Evolutionary conservation across 2,113 vertebrate species (phyloP), one percentile per base, ranked within the genome.

Genomic region (Asarcornis scutulata): DNA sequence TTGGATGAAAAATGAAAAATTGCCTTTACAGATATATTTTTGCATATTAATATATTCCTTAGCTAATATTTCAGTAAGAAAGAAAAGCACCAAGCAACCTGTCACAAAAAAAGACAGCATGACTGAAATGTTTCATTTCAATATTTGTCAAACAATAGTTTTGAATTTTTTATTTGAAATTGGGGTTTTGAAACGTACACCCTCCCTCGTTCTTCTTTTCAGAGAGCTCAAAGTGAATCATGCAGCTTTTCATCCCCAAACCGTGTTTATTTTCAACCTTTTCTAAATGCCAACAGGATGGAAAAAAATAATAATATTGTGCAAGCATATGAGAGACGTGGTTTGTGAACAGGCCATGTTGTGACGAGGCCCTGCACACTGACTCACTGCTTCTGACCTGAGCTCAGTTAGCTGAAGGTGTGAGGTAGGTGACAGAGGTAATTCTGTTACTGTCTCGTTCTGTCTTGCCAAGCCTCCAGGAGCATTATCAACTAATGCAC

Each of bases 61-160:
- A 68, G 34, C 29, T 86, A 81, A 71, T 68, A 77, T 18, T 86
- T 95, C 27, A 59, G 56, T 59, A 46, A 59, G 80, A 83, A 88
- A 67, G 71, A 73, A 83, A 91, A 94, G 46, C 1, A 0, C 20
- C 32, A 76, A 90, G 55, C 10, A 87, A 86, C 58, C 23, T 83
- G 78, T 69, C 81, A 93, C 13, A 18, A 79, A 71, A 81, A 74
- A 81, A 88, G 31, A 58, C 26, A 86, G 50, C 87, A 89, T 83
- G 71, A 91, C 71, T 82, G 91, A 93, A 83, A 76, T 73, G 46
- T 89, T 96, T 95, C 12, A 50, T 87, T 85, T 91, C 59, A 84
- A 59, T 93, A 83, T 89, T 91, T 6, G 0, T 89, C 66, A 91
- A 89, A 83, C 50, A 85, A 50, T 21, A 91, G 52, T 86, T 94